Percentiles rank a stretch among this genome's conserved stretches.
phyloP scores from a whole-genome alignment of 2,888 invertebrate species.

The Schrankia costaestrigalis region DNA sequence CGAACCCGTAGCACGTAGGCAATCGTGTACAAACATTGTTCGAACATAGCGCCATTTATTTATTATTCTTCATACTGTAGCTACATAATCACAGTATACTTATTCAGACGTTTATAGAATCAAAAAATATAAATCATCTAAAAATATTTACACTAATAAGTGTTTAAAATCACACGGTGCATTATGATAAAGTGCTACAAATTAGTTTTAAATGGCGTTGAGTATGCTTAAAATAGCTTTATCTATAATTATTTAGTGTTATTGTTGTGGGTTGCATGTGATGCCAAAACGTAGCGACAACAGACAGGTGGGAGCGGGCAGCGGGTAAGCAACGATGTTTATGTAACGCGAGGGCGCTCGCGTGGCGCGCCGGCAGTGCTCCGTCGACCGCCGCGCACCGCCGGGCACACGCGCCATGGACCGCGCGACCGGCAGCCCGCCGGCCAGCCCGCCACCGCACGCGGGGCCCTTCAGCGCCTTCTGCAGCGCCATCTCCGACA shows the following conservation, averaged over 20 bases:
- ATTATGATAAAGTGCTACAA: constrained; percentile 49
- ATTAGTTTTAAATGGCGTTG: constrained; percentile 53
- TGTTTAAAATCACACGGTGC: constrained; percentile 32
- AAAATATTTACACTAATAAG: constrained; percentile 14
- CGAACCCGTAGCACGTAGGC: constrained; percentile 7
- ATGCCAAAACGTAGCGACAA: constrained; percentile 74
- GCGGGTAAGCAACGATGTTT: constrained; percentile 57
- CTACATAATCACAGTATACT: not conserved
- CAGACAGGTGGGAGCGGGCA: constrained; percentile 73
- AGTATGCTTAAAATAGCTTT: constrained; percentile 62
- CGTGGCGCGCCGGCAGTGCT: constrained; percentile 61
- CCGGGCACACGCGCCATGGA: constrained; percentile 61
- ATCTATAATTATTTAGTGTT: constrained; percentile 77
- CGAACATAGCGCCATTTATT: too few relatives aligned
- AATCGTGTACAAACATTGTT: too few relatives aligned
- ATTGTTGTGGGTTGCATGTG: constrained; percentile 70
- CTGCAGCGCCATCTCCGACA: constrained; percentile 77
- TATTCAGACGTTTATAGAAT: not conserved
- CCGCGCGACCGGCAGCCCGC: constrained; percentile 57
- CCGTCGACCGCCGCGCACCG: constrained; percentile 46
- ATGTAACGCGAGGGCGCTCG: constrained; percentile 63
- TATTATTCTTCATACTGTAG: too few relatives aligned
- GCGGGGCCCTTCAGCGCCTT: constrained; percentile 72
- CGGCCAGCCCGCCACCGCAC: constrained; percentile 52
- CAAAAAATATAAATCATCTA: not conserved